Evolutionary conservation across 2,888 invertebrate species (phyloP), one percentile per base, ranked within the genome.

Genomic region (Apamea crenata): DNA sequence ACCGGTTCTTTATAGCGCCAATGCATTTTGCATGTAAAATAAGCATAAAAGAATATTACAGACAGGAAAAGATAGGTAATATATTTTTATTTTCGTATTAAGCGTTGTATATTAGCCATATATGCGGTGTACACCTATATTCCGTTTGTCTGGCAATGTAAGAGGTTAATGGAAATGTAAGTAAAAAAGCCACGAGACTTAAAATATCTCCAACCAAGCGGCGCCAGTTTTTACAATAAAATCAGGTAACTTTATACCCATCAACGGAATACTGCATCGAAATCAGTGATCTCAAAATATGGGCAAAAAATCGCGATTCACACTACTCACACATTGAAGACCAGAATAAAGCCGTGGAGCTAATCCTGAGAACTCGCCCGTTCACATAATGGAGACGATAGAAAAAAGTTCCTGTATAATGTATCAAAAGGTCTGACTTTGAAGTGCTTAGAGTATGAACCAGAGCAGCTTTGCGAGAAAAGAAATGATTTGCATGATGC

Each of bases 371-470:
- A 89, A 81, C 82, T 83, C 74, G 77, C 72, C 32, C 61, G 79
- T 84, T 83, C 85, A 81, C 74, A 87, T 85, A 85, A 84, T 84
- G 73, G 77, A 75, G 53, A 80, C 74, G 36, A 80, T 81, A 82
- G 81, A 88, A 88, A 88, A 90, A 90, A 84, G 78, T 78, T 81
- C 29, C n/a, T 76, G 86, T 83, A 81, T 85, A 85, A 82, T 80
- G 74, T 73, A 89, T 88, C 80, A 85, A 88, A 85, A 83, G 69
- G 82, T 81, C 74, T 81, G 74, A 72, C 79, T 83, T 83, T 84
- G 66, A 87, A 75, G 61, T 50, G 40, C 59, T 61, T 56, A 63
- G 61, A 75, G 79, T 72, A 78, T 69, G 47, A 72, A 78, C 8
- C 29, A 56, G 40, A 72, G 47, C 21, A 73, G 16, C 32, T 32